Evolutionary conservation across 2,797 vertebrate species (phyloP).

Genomic region (Hippopotamyrus pictus): DNA sequence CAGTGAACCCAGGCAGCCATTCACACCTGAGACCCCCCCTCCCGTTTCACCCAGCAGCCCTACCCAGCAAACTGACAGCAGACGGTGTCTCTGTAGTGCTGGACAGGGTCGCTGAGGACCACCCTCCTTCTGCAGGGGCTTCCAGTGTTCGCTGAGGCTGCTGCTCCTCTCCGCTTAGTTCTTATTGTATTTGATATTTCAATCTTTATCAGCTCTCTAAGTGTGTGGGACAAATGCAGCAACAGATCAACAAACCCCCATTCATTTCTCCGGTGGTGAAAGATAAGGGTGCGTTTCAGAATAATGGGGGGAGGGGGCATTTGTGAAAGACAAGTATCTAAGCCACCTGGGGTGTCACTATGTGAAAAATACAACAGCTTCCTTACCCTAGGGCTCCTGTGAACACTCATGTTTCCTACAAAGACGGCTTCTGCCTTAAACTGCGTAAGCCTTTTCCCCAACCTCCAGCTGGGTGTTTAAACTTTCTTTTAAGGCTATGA

Average conservation of each 20-base stretch:
- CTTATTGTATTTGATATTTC: neutral
- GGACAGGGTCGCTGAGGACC: neutral
- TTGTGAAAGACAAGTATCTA: neutral
- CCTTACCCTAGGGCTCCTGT: neutral
- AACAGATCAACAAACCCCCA: neutral
- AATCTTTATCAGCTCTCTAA: neutral
- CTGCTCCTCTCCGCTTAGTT: neutral
- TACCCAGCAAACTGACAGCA: slow-evolving; percentile 32
- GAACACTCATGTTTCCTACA: neutral
- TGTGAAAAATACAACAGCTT: neutral
- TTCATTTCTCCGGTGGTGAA: neutral
- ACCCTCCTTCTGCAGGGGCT: neutral
- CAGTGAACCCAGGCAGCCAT: slow-evolving; percentile 70
- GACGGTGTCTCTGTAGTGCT: slow-evolving; percentile 11
- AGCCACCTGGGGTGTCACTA: neutral
- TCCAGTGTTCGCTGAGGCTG: neutral
- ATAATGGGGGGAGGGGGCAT: neutral
- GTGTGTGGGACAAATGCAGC: neutral
- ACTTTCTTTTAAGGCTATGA: neutral
- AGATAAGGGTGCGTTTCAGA: neutral
- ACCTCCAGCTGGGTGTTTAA: neutral
- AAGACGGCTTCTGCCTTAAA: neutral
- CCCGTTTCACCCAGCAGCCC: slow-evolving; percentile 51
- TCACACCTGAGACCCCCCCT: slow-evolving; percentile 59
- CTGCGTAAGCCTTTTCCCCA: neutral